These are phyloP conservation scores for Ochotona curzoniae DNA, from an alignment of 2,113 vertebrate species.

Conservation along the genomic window DNA sequence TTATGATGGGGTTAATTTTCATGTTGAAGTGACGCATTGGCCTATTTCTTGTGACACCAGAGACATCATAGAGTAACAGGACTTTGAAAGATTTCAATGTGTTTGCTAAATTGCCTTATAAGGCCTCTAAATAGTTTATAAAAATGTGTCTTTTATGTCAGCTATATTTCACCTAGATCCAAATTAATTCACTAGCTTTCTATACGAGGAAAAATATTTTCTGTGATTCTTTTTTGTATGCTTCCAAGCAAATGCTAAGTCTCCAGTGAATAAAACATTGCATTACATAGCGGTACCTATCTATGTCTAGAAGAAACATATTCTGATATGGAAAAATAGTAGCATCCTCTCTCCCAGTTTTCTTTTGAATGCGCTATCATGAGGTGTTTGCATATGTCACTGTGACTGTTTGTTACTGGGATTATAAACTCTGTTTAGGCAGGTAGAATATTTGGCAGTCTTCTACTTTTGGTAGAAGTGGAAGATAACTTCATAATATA, in stretches of 20 bases:
- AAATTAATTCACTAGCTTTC: not conserved
- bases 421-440: not conserved
- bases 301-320: not conserved
- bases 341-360: not conserved
- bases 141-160: not conserved
- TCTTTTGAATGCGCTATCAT: not conserved
- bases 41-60: not conserved
- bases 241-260: not conserved
- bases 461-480: not conserved
- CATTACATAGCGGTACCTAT: not conserved
- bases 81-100: not conserved
- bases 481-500: not conserved
- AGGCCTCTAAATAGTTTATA: not conserved
- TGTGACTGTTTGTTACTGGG: not conserved
- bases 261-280: not conserved
- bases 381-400: not conserved
- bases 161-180: conserved; percentile 16
- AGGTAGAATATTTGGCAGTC: not conserved
- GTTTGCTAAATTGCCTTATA: not conserved
- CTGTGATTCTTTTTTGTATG: not conserved
- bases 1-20: not conserved
- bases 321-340: not conserved
- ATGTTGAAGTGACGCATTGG: not conserved
- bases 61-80: not conserved
- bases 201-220: not conserved